These are phyloP conservation scores for Octodon degus DNA, from an alignment of 2,113 vertebrate genomes.

Conservation along the genomic window DNA sequence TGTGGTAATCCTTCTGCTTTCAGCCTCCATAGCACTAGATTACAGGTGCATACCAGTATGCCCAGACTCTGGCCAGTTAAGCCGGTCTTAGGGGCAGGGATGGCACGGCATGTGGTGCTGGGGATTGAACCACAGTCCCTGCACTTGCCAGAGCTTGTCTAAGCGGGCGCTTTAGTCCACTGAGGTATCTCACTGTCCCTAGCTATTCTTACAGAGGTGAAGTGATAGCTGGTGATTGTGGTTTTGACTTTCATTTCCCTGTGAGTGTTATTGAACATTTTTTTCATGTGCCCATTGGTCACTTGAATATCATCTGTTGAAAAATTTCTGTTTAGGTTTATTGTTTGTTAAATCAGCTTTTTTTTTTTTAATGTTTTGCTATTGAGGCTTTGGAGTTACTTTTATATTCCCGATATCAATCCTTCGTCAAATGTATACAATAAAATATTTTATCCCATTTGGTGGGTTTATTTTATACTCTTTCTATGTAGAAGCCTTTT, in stretches of 20 bases:
- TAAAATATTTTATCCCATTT: not conserved
- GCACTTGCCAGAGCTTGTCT: too few relatives aligned
- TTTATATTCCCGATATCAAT: not conserved
- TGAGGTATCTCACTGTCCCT: too few relatives aligned
- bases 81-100: too few relatives aligned
- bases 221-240: not conserved
- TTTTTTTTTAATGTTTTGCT: not conserved
- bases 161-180: too few relatives aligned
- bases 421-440: not conserved
- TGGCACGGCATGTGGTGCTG: too few relatives aligned
- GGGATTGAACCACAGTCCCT: too few relatives aligned
- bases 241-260: not conserved
- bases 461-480: not conserved
- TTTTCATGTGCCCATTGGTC: not conserved
- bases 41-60: too few relatives aligned
- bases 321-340: not conserved
- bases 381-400: not conserved
- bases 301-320: not conserved
- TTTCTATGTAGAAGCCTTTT: not conserved
- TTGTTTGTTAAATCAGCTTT: not conserved
- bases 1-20: too few relatives aligned
- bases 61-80: too few relatives aligned
- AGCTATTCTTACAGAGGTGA: not conserved
- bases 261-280: not conserved
- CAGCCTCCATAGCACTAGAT: too few relatives aligned